Evolutionary conservation across 2,797 vertebrate genomes (phyloP).

Genomic region (Garrulus glandarius): DNA sequence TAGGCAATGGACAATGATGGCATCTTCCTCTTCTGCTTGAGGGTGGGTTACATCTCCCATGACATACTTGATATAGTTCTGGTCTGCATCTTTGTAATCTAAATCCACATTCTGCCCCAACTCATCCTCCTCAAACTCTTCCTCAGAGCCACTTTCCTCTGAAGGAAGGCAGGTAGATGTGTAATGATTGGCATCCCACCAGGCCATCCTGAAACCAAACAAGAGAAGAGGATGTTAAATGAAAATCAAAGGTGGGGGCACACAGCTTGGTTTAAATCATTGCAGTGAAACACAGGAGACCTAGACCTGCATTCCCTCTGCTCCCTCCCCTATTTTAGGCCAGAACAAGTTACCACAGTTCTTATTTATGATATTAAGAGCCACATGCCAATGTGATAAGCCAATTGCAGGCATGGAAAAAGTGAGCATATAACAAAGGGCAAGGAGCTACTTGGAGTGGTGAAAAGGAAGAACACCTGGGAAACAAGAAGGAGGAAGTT

Average conservation of each 20-base stretch:
- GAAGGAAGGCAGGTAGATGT: slow-evolving; percentile 80
- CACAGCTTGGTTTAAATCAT: background rate
- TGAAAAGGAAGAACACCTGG: background rate
- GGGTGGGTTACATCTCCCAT: slow-evolving; percentile 92
- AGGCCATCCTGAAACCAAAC: slow-evolving; percentile 80
- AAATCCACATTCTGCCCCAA: slow-evolving; percentile 38
- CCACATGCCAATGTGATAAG: background rate
- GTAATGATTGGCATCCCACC: slow-evolving; percentile 88
- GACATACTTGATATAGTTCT: slow-evolving; percentile 80
- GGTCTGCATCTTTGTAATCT: slow-evolving; percentile 74
- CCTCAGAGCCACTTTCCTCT: slow-evolving; percentile 80
- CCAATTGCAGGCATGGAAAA: background rate
- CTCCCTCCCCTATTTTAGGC: background rate
- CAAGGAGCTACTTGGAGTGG: background rate
- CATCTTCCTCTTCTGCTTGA: slow-evolving; percentile 78
- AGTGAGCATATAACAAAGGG: background rate
- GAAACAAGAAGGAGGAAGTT: background rate
- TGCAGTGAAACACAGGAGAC: background rate
- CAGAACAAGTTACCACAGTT: background rate
- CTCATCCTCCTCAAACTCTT: slow-evolving; percentile 62
- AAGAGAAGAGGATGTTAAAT: background rate
- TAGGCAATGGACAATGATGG: slow-evolving; percentile 89
- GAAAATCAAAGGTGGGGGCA: background rate
- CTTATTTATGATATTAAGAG: background rate
- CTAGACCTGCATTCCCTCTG: background rate